Conservation (phyloP, 2,113 vertebrate genomes). For the Grallaria varia region DNA sequence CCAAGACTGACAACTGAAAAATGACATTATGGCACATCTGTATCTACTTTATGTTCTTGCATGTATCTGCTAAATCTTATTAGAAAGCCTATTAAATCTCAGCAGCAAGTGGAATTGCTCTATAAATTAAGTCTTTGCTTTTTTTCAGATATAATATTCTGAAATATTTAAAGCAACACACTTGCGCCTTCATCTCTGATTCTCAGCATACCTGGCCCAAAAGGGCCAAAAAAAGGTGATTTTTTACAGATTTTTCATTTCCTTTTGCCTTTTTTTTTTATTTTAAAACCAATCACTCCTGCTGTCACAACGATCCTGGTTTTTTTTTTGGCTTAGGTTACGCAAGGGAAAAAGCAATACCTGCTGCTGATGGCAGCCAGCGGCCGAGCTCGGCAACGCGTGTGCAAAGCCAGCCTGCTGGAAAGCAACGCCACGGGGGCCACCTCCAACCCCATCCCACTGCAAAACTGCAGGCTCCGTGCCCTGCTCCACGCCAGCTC, state of each 20-base stretch:
- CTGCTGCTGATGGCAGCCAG: rapidly evolving
- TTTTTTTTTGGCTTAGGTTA: not conserved
- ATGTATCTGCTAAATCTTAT: not conserved
- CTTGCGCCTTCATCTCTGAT: not conserved
- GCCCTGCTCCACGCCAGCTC: not conserved
- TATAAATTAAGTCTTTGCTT: not conserved
- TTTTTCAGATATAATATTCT: not conserved
- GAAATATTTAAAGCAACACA: not conserved
- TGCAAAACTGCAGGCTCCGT: rapidly evolving
- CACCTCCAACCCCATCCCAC: not conserved
- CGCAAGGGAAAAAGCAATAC: not conserved
- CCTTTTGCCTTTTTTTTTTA: not conserved
- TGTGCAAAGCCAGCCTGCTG: not conserved
- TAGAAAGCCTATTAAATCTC: not conserved
- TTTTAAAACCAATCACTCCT: not conserved
- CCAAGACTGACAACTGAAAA: not conserved
- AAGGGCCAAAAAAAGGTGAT: not conserved
- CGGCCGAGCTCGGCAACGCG: rapidly evolving
- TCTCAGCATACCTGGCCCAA: not conserved
- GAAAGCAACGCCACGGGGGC: not conserved
- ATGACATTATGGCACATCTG: not conserved
- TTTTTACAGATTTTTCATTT: not conserved
- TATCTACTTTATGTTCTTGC: not conserved
- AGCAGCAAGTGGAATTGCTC: not conserved
- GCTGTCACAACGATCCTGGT: not conserved